phyloP scores from a whole-genome alignment of 2,113 vertebrate species.

The Porphyrio hochstetteri region DNA sequence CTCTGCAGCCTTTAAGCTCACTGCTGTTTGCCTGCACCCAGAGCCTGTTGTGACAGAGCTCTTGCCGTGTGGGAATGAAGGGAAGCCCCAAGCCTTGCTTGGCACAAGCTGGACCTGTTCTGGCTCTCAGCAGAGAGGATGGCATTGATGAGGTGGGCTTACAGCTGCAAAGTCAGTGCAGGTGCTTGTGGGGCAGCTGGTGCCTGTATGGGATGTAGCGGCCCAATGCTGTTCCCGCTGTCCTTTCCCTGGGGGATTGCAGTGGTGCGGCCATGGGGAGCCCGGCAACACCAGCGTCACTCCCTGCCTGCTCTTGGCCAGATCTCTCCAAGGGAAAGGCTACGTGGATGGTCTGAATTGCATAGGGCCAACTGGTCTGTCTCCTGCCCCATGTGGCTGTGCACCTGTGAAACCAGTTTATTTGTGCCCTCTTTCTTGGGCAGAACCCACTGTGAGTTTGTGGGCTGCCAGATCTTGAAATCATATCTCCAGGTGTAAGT shows the following conservation, averaged over 20 bases:
- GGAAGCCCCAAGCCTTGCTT: background rate
- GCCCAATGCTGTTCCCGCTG: background rate
- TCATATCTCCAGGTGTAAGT: background rate
- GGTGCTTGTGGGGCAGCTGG: background rate
- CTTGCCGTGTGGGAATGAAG: background rate
- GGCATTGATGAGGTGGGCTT: fast-evolving
- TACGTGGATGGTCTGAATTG: background rate
- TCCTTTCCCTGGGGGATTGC: background rate
- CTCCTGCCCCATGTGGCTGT: background rate
- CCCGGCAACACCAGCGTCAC: fast-evolving
- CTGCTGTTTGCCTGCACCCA: background rate
- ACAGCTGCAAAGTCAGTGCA: background rate
- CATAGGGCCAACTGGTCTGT: background rate
- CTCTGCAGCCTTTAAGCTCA: background rate
- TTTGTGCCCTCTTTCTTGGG: background rate
- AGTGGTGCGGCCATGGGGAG: fast-evolving
- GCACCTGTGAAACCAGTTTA: fast-evolving
- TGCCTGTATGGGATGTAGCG: background rate
- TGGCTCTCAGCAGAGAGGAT: fast-evolving
- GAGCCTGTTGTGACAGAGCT: background rate
- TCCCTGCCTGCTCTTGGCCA: background rate
- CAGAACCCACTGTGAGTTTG: background rate
- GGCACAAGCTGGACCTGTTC: fast-evolving
- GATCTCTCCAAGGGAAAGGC: background rate
- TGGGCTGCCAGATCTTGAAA: background rate